Conservation (phyloP, 2,888 invertebrate species). For the Hypercompe scribonia region DNA sequence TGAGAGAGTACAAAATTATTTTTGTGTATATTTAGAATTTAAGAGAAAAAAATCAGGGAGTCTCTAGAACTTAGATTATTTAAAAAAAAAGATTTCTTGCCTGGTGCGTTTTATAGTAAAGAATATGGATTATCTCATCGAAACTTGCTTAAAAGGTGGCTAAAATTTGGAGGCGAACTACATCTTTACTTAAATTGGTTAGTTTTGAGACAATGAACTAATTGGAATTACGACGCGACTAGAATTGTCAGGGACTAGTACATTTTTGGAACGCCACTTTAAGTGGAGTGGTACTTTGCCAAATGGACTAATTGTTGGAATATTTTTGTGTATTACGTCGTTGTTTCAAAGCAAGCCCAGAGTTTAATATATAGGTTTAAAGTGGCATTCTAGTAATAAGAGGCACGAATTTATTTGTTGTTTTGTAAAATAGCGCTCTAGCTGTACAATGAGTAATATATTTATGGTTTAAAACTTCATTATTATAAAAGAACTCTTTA, state of each 20-base stretch:
- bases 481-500: conserved; percentile 58
- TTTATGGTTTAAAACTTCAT: conserved; percentile 66
- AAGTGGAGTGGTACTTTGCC: background rate
- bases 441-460: conserved; percentile 77
- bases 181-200: conserved; percentile 49
- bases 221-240: conserved; percentile 7
- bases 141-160: conserved; percentile 57
- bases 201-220: conserved; percentile 35
- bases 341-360: conserved; percentile 33
- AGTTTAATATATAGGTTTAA: conserved; percentile 55
- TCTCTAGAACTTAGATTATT: conserved; percentile 75
- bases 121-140: conserved; percentile 60
- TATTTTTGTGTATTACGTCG: conserved; percentile 17
- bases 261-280: background rate
- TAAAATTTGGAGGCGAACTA: conserved; percentile 52
- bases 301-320: background rate
- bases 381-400: conserved; percentile 81
- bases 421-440: conserved; percentile 80
- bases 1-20: conserved; percentile 86
- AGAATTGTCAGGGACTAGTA: background rate
- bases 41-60: conserved; percentile 86
- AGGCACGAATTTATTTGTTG: conserved; percentile 86
- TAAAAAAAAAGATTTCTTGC: conserved; percentile 76
- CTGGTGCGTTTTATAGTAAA: conserved; percentile 76
- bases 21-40: conserved; percentile 84